A percentile compares a stretch with the other conserved stretches of the same genome.
Conservation (phyloP, 2,113 vertebrate genomes). For the Isurus oxyrinchus region DNA sequence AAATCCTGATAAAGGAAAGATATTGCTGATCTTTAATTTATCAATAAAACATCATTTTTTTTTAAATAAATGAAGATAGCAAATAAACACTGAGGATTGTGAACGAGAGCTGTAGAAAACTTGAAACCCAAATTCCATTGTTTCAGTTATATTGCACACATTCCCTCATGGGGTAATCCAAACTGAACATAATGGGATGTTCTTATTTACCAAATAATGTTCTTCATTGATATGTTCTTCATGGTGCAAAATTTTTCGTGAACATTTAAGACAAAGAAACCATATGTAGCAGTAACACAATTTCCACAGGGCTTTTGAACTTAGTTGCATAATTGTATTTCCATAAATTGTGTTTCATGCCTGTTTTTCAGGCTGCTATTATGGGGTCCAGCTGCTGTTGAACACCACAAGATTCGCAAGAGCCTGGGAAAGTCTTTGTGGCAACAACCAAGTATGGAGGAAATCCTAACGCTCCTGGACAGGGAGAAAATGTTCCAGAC, state of each 20-base stretch:
- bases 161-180: not conserved
- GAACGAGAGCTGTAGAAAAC: not conserved
- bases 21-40: not conserved
- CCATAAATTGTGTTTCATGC: constrained; percentile 37
- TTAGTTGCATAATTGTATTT: not conserved
- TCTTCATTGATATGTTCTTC: not conserved
- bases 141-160: not conserved
- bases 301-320: not conserved
- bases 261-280: not conserved
- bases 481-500: constrained; percentile 72
- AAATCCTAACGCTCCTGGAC: constrained; percentile 74
- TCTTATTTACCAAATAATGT: not conserved
- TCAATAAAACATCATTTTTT: not conserved
- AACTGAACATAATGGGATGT: not conserved
- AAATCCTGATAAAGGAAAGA: not conserved
- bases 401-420: constrained; percentile 81
- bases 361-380: constrained; percentile 64
- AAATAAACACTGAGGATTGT: not conserved
- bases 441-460: constrained; percentile 80
- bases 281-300: too few species aligned
- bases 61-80: not conserved
- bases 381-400: constrained; percentile 85
- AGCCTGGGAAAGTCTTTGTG: constrained; percentile 82
- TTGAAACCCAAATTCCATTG: not conserved
- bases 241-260: not conserved